Evolutionary conservation across 2,113 vertebrate genomes (phyloP), one percentile per base, ranked within the genome.

Genomic region (Misgurnus mizolepis): DNA sequence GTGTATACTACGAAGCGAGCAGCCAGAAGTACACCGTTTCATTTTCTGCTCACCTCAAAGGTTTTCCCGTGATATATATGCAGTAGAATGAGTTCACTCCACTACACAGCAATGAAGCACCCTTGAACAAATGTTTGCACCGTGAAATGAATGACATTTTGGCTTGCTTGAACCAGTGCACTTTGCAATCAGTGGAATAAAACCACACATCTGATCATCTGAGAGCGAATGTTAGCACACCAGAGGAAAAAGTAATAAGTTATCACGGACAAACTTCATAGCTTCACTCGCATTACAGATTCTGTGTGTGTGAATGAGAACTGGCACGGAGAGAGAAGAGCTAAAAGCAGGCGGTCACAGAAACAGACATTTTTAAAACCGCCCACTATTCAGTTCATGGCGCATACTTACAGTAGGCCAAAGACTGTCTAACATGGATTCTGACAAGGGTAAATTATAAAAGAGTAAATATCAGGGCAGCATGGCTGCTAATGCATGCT

Each of bases 261-360:
- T 75, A 62, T 5, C 22, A 17, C 71, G 5, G 40, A 74, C 40
- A 74, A 47, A 60, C 7, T 18, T n/a, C 53, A 40, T 10, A 3
- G 55, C 41, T 45, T 40, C 56, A 47, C 71, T 61, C 41, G 56
- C 60, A 34, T 34, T 34, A 34, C 27, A 34, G 27, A 34, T 34
- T 34, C 2, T 34, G 3, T 34, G 27, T 34, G 45, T 47, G 56
- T 22, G 10, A 70, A 64, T 55, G 56, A 81, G 70, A 39, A 53
- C 47, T 74, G 78, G 60, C 53, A 67, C 55, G 22, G 66, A 61
- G 71, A 79, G 66, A 68, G 39, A 62, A 22, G 61, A 86, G 85
- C 85, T 88, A 82, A 90, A 90, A 85, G 83, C 55, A 81, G 70
- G 86, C 82, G 75, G 64, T 73, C 80, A 71, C 75, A 85, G 78